These are phyloP conservation scores for Vanessa tameamea DNA, from an alignment of 1,140 invertebrate genomes.

Conservation along the genomic window DNA sequence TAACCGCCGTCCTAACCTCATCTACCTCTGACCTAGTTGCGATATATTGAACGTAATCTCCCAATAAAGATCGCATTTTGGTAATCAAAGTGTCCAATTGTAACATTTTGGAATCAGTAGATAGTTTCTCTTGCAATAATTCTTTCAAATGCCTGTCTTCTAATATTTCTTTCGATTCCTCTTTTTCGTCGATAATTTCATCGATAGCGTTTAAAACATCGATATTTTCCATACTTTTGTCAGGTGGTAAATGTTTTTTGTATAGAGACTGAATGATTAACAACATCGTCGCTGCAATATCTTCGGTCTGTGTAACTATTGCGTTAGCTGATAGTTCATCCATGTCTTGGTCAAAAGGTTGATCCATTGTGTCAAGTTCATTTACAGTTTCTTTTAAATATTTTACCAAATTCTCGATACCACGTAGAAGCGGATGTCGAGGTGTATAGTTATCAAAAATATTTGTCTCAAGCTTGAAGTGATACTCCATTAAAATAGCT, in stretches of 20 bases:
- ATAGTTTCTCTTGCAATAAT: slow-evolving; percentile 83
- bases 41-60: slow-evolving; percentile 54
- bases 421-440: slow-evolving; percentile 66
- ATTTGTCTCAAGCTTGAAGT: slow-evolving; percentile 51
- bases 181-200: slow-evolving; percentile 69
- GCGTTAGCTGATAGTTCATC: slow-evolving; percentile 39
- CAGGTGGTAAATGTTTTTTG: slow-evolving; percentile 81
- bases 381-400: slow-evolving; percentile 54
- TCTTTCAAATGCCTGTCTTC: slow-evolving; percentile 84
- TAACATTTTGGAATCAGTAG: slow-evolving; percentile 81
- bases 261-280: slow-evolving; percentile 86
- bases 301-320: slow-evolving; percentile 77
- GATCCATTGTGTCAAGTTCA: slow-evolving; percentile 50
- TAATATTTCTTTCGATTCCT: slow-evolving; percentile 73
- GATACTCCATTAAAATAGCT: slow-evolving; percentile 65
- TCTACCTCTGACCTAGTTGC: slow-evolving; percentile 43
- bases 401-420: slow-evolving; percentile 54
- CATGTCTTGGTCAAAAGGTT: slow-evolving; percentile 46
- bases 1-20: slow-evolving; percentile 53
- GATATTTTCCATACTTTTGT: slow-evolving; percentile 45
- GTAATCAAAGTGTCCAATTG: slow-evolving; percentile 68
- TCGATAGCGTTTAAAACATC: slow-evolving; percentile 70
- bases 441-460: slow-evolving; percentile 40
- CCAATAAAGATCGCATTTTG: slow-evolving; percentile 51
- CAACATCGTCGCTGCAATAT: slow-evolving; percentile 82